A percentile compares a stretch with the other conserved stretches of the same genome.
Conservation (phyloP, 2,888 invertebrate species). For the Esperia sulphurella region DNA sequence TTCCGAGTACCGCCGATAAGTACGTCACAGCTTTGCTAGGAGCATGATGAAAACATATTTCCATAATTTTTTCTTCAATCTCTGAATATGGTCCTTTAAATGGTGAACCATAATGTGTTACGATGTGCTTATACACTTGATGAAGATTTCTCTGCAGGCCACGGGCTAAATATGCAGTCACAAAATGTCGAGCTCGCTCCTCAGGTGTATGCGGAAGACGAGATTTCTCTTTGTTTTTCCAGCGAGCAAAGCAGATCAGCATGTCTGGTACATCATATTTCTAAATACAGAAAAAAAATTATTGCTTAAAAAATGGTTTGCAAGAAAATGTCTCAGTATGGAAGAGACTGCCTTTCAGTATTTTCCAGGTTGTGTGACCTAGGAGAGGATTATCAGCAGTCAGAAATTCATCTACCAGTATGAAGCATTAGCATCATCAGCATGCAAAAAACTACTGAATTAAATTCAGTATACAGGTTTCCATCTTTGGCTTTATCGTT, state of each 20-base stretch:
- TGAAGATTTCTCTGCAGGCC: slow-evolving; percentile 50
- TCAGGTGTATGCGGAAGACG: slow-evolving; percentile 32
- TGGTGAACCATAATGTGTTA: slow-evolving; percentile 32
- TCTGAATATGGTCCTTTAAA: slow-evolving; percentile 38
- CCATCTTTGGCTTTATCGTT: too few relatives aligned
- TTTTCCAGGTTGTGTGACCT: too few relatives aligned
- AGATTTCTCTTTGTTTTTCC: slow-evolving; percentile 44
- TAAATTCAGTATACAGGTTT: too few relatives aligned
- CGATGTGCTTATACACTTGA: slow-evolving; percentile 51
- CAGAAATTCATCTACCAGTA: too few relatives aligned
- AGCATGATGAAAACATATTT: slow-evolving; percentile 46
- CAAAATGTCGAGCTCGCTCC: slow-evolving; percentile 45
- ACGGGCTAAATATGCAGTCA: slow-evolving; percentile 49
- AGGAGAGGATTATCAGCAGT: too few relatives aligned
- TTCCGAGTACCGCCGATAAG: slow-evolving; percentile 39
- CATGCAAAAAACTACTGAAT: too few relatives aligned
- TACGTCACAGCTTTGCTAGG: slow-evolving; percentile 36
- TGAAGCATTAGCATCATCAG: too few relatives aligned
- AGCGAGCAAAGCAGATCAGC: slow-evolving; percentile 47
- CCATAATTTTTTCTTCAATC: slow-evolving; percentile 54
- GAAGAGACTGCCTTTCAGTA: too few relatives aligned
- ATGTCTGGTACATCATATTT: slow-evolving; percentile 50
- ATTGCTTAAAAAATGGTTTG: too few relatives aligned
- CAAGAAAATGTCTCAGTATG: too few relatives aligned
- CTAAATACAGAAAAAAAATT: slow-evolving; percentile 20